A percentile compares a stretch with the other conserved stretches of the same genome.
phyloP scores from a whole-genome alignment of 1,140 invertebrate species.

The Melipona quadrifasciata region DNA sequence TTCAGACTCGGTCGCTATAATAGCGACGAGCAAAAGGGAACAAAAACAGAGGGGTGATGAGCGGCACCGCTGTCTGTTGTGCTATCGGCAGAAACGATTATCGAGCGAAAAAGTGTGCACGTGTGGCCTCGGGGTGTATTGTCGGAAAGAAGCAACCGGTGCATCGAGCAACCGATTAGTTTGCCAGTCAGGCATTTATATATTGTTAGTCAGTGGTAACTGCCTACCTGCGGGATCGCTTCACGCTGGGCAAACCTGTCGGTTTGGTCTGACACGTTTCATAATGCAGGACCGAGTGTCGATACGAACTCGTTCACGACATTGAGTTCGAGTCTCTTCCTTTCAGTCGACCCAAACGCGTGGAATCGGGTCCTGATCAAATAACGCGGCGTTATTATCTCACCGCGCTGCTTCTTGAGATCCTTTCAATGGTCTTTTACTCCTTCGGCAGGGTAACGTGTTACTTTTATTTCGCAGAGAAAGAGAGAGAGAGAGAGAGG shows the following conservation, averaged over 20 bases:
- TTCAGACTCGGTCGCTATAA: slow-evolving; percentile 6
- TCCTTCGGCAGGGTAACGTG: not conserved
- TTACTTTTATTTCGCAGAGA: not conserved
- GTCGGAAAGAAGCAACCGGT: not conserved
- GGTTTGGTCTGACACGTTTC: slow-evolving; percentile 30
- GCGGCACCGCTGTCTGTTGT: not conserved
- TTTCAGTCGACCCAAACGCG: not conserved
- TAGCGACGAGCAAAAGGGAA: slow-evolving; percentile 47
- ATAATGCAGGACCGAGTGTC: slow-evolving; percentile 27
- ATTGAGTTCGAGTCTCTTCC: not conserved
- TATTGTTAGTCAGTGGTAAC: slow-evolving; percentile 29
- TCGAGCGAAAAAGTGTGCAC: not conserved
- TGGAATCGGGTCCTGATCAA: slow-evolving; percentile 8
- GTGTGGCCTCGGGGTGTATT: not conserved
- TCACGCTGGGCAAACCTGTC: slow-evolving; percentile 17
- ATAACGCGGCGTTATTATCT: slow-evolving; percentile 26
- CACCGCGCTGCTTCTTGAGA: not conserved
- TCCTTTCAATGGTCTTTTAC: not conserved
- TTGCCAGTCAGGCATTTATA: slow-evolving; percentile 38
- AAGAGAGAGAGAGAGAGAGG: too few relatives aligned
- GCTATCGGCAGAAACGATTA: slow-evolving; percentile 36
- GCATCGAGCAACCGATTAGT: slow-evolving; percentile 17
- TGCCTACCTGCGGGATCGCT: slow-evolving; percentile 36
- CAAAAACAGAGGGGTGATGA: not conserved
- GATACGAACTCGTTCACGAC: slow-evolving; percentile 9